Percentiles rank a stretch among this genome's conserved stretches.
These are phyloP conservation scores for Columba guinea DNA, from an alignment of 2,797 vertebrate genomes.

Conservation along the genomic window DNA sequence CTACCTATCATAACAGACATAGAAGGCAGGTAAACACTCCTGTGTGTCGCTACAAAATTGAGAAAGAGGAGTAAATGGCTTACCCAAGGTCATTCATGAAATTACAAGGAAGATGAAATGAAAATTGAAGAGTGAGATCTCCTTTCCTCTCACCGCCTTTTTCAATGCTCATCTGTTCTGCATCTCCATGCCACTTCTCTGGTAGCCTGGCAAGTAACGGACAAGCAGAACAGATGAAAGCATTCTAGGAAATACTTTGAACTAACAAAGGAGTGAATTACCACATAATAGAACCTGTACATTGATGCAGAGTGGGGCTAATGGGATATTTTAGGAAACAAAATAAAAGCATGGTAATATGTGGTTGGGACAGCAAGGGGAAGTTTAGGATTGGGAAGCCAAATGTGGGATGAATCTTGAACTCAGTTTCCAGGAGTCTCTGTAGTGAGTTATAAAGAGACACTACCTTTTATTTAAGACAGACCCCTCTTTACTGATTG, in stretches of 20 bases:
- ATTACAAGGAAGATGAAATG: neutral
- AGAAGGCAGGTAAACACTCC: neutral
- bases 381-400: neutral
- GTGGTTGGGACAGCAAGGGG: fast-evolving
- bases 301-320: neutral
- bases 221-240: neutral
- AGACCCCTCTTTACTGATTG: neutral
- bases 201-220: neutral
- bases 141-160: neutral
- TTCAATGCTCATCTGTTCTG: neutral
- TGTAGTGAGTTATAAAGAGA: neutral
- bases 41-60: neutral
- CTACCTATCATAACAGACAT: fast-evolving
- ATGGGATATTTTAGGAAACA: neutral
- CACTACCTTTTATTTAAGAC: neutral
- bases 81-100: neutral
- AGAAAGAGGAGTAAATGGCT: neutral
- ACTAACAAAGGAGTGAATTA: neutral
- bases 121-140: neutral
- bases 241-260: neutral
- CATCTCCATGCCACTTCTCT: neutral
- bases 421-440: neutral
- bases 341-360: neutral
- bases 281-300: neutral
- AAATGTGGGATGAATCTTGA: neutral